Evolutionary conservation across 1,140 invertebrate species (phyloP).

Genomic region (Phenacoccus solenopsis): DNA sequence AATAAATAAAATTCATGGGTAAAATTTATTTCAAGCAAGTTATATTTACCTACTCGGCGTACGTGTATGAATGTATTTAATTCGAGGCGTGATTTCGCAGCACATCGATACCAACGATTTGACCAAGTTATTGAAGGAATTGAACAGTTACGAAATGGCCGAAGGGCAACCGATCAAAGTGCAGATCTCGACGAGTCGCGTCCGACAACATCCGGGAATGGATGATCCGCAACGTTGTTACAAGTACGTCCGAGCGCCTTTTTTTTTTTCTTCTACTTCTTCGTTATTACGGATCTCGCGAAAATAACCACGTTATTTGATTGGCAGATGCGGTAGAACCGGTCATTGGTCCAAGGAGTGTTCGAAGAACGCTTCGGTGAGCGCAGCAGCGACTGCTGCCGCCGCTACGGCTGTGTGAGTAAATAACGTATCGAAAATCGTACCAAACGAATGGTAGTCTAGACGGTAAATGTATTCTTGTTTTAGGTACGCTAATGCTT

Average conservation of each 20-base stretch:
- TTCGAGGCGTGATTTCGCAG: too few relatives aligned
- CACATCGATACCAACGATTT: slow-evolving; percentile 70
- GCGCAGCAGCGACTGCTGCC: neutral
- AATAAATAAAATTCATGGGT: too few relatives aligned
- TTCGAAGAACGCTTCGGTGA: slow-evolving; percentile 21
- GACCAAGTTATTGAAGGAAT: slow-evolving; percentile 71
- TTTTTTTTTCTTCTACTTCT: too few relatives aligned
- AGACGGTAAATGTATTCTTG: neutral
- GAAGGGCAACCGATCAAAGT: slow-evolving; percentile 80
- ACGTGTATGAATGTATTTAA: too few relatives aligned
- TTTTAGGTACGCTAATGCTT: slow-evolving; percentile 31
- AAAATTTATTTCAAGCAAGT: too few relatives aligned
- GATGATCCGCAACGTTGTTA: slow-evolving; percentile 89
- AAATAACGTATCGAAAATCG: neutral
- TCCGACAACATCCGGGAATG: slow-evolving; percentile 85
- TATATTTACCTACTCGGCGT: too few relatives aligned
- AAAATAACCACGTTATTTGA: neutral
- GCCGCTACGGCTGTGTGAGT: neutral
- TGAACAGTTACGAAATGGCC: slow-evolving; percentile 62
- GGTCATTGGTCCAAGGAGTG: slow-evolving; percentile 93
- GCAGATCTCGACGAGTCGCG: slow-evolving; percentile 78
- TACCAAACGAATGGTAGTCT: neutral
- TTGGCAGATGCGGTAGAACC: slow-evolving; percentile 63
- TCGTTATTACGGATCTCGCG: too few relatives aligned
- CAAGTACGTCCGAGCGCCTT: slow-evolving; percentile 30